Evolutionary conservation across 2,888 invertebrate species (phyloP).

Genomic region (Ephialtes manifestator): DNA sequence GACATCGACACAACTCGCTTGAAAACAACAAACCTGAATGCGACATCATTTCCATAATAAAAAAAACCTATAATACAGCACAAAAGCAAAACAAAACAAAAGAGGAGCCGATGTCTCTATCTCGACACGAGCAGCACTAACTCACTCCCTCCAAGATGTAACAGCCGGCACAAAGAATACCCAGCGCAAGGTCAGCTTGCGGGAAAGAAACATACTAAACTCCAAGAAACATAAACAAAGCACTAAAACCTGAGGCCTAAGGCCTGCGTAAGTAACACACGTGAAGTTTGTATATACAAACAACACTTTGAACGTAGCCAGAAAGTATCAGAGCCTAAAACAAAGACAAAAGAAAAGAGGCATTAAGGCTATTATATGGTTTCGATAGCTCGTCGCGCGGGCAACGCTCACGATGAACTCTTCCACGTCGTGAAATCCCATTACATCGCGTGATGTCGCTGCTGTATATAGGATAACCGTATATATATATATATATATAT

Average conservation of each 20-base stretch:
- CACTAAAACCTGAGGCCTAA: neutral
- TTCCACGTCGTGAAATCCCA: slow-evolving; percentile 54
- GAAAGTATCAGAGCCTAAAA: neutral
- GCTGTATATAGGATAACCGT: slow-evolving; percentile 5
- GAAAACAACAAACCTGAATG: neutral
- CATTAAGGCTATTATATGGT: slow-evolving; percentile 35
- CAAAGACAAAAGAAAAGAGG: neutral
- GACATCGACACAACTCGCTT: too few relatives aligned
- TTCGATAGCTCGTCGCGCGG: slow-evolving; percentile 24
- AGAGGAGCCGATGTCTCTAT: too few relatives aligned
- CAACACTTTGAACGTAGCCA: slow-evolving; percentile 1
- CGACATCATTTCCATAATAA: neutral
- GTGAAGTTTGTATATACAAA: neutral
- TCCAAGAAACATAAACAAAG: neutral
- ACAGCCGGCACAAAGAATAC: neutral
- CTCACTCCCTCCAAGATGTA: neutral
- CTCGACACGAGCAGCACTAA: neutral
- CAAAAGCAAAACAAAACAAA: neutral
- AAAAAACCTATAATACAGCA: slow-evolving; percentile 21
- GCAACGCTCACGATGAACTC: slow-evolving; percentile 28
- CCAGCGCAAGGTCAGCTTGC: neutral
- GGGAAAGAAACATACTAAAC: neutral
- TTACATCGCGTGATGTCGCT: slow-evolving; percentile 26
- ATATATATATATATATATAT: too few relatives aligned
- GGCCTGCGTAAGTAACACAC: neutral